Evolutionary conservation across 2,113 vertebrate genomes (phyloP), one percentile per base, ranked within the genome.

Genomic region (Forbesichthys agassizii): DNA sequence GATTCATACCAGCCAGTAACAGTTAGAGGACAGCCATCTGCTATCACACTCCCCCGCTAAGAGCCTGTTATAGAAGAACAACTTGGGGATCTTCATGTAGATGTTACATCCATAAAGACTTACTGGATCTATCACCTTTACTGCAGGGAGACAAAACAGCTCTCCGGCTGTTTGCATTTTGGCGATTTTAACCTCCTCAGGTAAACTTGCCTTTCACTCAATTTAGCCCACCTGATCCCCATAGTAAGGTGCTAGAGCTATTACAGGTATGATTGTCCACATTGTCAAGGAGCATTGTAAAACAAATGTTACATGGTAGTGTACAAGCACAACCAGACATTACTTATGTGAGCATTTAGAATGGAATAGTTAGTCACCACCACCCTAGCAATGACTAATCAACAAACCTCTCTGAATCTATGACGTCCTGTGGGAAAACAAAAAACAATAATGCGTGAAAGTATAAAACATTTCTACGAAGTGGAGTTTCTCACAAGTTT

Each of bases 51-150:
- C 77, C 80, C 84, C 77, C 72, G 66, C 79, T 78, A 80, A 86
- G 85, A 88, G 77, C 68, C 77, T 61, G 85, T 81, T 77, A 79
- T 68, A 76, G 73, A 86, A 16, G 58, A 68, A 78, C 67, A 48
- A 81, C 78, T 72, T 69, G 61, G 64, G 75, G 83, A 88, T 83
- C 85, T 71, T 68, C 84, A 86, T 77, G 83, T 80, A 78, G 82
- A 81, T 84, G 87, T 71, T 78, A 87, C 69, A 72, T 88, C 75
- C 84, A 89, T 86, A 75, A 75, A 80, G 86, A 77, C 86, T 87
- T 81, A 84, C 79, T 88, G 80, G 79, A 85, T 81, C 72, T 74
- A 75, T 81, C 84, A 78, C 82, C 69, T 87, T 73, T 13, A 48
- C 70, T 73, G 64, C 70, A 63, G 78, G 64, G 70, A 70, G 64